Conservation (phyloP, 2,113 vertebrate species). For the Dendropsophus ebraccatus region DNA sequence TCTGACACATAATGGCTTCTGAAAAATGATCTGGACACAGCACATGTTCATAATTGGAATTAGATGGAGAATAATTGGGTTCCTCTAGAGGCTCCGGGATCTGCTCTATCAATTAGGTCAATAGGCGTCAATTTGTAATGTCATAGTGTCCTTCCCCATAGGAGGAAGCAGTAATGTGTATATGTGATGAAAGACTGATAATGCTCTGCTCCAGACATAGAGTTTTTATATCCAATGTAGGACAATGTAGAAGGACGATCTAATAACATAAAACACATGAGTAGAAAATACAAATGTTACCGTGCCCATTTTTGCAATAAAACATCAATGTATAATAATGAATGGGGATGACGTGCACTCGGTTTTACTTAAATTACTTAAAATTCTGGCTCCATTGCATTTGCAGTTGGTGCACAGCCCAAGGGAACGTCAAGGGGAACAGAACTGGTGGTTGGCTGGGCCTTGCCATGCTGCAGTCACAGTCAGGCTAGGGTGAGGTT, state of each 20-base stretch:
- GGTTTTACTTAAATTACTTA: too few species aligned
- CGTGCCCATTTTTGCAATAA: background rate
- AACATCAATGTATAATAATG: background rate
- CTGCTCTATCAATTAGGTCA: slow-evolving; percentile 37
- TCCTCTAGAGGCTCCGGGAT: background rate
- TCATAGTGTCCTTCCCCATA: slow-evolving; percentile 12
- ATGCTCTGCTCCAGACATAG: background rate
- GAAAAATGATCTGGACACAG: slow-evolving; percentile 15
- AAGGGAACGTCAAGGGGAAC: too few species aligned
- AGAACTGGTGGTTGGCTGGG: too few species aligned
- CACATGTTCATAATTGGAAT: slow-evolving; percentile 34
- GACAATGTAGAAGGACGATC: background rate
- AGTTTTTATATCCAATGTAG: background rate
- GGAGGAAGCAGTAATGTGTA: slow-evolving; percentile 9
- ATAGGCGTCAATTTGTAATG: slow-evolving; percentile 23
- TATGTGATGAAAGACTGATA: slow-evolving; percentile 13
- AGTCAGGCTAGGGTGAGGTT: too few species aligned
- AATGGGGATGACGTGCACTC: too few species aligned
- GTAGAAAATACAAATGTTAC: background rate
- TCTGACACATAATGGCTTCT: background rate
- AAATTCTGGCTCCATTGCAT: too few species aligned
- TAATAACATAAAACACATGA: background rate
- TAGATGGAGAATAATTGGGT: slow-evolving; percentile 5
- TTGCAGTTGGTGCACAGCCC: too few species aligned
- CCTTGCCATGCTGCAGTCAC: too few species aligned